A percentile compares a stretch with the other conserved stretches of the same genome.
Evolutionary conservation across 2,797 vertebrate species (phyloP).

Genomic region (Phaenicophaeus curvirostris): DNA sequence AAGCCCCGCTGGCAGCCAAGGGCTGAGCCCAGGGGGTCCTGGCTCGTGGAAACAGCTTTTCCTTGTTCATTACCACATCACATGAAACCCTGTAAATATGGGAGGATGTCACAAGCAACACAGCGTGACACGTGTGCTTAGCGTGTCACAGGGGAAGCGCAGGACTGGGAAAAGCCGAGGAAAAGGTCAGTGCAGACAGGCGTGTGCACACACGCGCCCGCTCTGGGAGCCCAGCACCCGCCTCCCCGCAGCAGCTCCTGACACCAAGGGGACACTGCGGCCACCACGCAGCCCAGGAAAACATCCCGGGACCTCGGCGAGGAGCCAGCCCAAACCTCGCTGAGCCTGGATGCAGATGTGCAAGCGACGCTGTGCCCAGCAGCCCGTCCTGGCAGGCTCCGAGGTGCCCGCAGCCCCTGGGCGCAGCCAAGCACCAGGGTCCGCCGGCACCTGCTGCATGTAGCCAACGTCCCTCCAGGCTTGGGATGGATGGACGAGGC

Average conservation of each 20-base stretch:
- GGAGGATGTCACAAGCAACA: background rate
- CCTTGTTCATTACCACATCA: background rate
- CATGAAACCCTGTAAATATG: background rate
- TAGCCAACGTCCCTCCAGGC: background rate
- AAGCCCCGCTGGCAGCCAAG: background rate
- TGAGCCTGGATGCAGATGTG: background rate
- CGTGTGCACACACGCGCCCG: fast-evolving
- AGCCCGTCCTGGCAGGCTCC: background rate
- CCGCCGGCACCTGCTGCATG: fast-evolving
- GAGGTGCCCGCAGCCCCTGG: fast-evolving
- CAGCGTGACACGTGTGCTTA: background rate
- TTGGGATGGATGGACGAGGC: background rate
- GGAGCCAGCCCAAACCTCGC: background rate
- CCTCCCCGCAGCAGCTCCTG: background rate
- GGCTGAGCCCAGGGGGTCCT: background rate
- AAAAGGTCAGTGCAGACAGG: constrained; percentile 39
- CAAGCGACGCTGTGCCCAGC: background rate
- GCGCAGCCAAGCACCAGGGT: fast-evolving
- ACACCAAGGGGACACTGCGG: fast-evolving
- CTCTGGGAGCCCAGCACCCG: background rate
- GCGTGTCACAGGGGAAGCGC: constrained; percentile 5
- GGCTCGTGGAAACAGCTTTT: background rate
- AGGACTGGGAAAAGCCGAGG: background rate
- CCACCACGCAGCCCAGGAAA: background rate
- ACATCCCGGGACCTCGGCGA: background rate